Evolutionary conservation across 2,113 vertebrate species (phyloP).

Genomic region (Pelodiscus sinensis): DNA sequence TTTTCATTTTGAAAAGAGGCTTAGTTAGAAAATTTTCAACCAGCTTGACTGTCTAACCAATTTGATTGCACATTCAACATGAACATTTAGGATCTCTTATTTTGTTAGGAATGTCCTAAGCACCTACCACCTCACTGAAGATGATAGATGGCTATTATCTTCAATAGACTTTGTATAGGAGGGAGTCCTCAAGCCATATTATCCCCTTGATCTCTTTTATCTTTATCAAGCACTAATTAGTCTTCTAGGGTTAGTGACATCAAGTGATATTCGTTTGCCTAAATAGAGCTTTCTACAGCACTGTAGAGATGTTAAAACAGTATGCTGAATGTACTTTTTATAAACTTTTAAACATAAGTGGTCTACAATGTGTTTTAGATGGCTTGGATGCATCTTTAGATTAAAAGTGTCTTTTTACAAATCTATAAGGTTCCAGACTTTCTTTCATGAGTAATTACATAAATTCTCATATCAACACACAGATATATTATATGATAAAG

Average conservation of each 20-base stretch:
- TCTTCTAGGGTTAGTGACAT: conserved; percentile 28
- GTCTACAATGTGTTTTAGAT: neutral
- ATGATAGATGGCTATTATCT: conserved; percentile 27
- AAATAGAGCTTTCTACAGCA: neutral
- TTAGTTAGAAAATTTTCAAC: neutral
- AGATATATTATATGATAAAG: neutral
- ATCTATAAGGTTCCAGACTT: neutral
- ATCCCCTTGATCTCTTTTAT: conserved; percentile 23
- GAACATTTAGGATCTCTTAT: neutral
- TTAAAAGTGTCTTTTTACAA: neutral
- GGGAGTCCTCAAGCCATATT: conserved; percentile 16
- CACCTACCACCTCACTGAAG: neutral
- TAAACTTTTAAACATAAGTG: neutral
- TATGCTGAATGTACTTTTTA: neutral
- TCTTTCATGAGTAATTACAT: neutral
- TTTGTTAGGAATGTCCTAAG: neutral
- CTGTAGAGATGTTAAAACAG: neutral
- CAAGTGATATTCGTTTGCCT: neutral
- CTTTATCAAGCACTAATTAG: conserved; percentile 23
- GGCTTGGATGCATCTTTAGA: neutral
- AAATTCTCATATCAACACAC: neutral
- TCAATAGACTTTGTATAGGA: neutral
- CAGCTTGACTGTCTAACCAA: rapidly evolving
- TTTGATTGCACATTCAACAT: neutral
- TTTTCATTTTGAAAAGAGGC: neutral